Evolutionary conservation across 2,888 invertebrate species (phyloP).

Genomic region (Andrena bucephala): DNA sequence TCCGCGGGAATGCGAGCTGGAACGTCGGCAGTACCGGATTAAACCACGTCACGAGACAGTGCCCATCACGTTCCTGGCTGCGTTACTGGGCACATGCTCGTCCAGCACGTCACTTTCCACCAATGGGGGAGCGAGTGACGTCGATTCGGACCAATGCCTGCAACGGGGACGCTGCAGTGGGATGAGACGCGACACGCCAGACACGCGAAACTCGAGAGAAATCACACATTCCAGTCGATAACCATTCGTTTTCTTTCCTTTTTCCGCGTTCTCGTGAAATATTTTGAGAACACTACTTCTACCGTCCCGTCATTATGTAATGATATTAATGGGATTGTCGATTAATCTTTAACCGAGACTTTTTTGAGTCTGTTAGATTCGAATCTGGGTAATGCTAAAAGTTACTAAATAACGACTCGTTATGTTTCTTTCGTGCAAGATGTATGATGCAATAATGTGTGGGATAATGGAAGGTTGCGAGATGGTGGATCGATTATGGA

Average conservation of each 20-base stretch:
- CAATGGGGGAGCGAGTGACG: constrained; percentile 66
- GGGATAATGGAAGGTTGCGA: not conserved
- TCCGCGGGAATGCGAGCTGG: constrained; percentile 64
- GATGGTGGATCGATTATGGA: constrained; percentile 27
- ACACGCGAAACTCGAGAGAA: constrained; percentile 26
- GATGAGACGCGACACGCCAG: constrained; percentile 55
- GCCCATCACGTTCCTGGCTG: constrained; percentile 14
- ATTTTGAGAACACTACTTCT: too few species aligned
- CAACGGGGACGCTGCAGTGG: constrained; percentile 1
- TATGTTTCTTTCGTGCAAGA: not conserved
- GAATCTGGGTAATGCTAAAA: not conserved
- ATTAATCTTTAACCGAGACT: not conserved
- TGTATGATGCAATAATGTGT: constrained; percentile 17
- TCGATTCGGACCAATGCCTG: constrained; percentile 69
- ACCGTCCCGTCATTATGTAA: too few species aligned
- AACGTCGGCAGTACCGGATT: constrained; percentile 57
- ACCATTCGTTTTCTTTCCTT: constrained; percentile 3
- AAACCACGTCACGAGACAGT: constrained; percentile 69
- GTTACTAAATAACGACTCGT: not conserved
- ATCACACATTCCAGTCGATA: constrained; percentile 39
- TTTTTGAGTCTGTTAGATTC: not conserved
- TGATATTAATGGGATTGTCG: too few species aligned
- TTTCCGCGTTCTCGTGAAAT: not conserved
- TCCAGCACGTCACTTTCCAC: constrained; percentile 63
- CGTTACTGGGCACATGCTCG: not conserved